Conservation (phyloP, 2,113 vertebrate genomes). For the Macheiramphus alcinus region DNA sequence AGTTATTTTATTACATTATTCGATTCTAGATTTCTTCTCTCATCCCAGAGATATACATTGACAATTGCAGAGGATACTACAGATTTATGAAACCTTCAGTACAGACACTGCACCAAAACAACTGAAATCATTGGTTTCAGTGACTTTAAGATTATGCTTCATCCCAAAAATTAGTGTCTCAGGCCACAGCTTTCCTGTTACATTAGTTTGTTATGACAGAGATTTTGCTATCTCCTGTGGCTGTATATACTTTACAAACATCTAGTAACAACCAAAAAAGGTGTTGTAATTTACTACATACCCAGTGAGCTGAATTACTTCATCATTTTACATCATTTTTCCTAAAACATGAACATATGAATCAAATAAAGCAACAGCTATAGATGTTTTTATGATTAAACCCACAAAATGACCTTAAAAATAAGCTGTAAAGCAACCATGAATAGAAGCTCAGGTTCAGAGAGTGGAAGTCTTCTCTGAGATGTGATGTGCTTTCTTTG, state of each 20-base stretch:
- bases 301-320: not conserved
- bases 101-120: not conserved
- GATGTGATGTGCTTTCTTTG: not conserved
- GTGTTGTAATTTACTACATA: not conserved
- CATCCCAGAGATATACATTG: not conserved
- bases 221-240: not conserved
- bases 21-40: not conserved
- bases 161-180: not conserved
- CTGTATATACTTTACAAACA: not conserved
- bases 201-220: not conserved
- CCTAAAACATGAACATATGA: not conserved
- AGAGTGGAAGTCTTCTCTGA: not conserved
- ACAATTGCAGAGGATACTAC: not conserved
- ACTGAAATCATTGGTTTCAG: not conserved
- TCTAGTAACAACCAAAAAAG: not conserved
- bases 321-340: not conserved
- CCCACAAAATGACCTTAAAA: not conserved
- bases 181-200: not conserved
- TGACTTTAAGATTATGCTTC: not conserved
- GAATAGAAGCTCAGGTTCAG: not conserved
- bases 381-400: not conserved
- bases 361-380: not conserved
- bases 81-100: not conserved
- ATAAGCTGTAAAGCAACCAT: not conserved
- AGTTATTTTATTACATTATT: not conserved